Evolutionary conservation across 2,888 invertebrate genomes (phyloP), one percentile per base, ranked within the genome.

Genomic region (Meiosimyza platycephala): DNA sequence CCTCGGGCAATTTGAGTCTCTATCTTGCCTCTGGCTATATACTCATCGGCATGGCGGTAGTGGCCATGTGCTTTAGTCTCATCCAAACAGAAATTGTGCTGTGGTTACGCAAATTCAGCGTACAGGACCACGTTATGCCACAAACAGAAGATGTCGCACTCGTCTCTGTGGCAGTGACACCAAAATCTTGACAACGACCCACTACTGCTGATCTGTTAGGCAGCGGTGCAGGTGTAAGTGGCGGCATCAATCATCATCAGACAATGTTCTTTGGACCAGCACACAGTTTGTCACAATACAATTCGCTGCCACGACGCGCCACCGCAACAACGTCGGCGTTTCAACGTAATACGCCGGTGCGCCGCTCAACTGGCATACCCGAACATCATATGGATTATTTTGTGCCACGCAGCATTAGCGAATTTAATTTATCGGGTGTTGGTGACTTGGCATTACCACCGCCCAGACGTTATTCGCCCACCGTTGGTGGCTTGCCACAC

Each of bases 61-160:
- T 95, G 65, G 95, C 95, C 52, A 95, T 94, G 93, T 95, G 95
- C 86, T 95, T 95, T 88, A 94, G 94, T 86, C 89, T 95, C 73
- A 93, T 95, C 69, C 95, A 94, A 85, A 94, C 94, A 81, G 94
- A 94, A 85, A 90, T 93, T 73, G 86, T 87, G 28, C 80, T 86
- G 73, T 88, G 88, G 87, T 78, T 88, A 77, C 84, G 88, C 48
- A 85, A 86, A 57, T 88, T 88, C 76, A 87, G 84, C 75, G 86
- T 84, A 16, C 86, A 87, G 79, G 85, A 85, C 77, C 85, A 85
- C 63, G 82, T 86, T 11, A 79, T 81, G 78, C 88, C 89, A 72
- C 89, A 90, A 77, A 87, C 88, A 2, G 90, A 90, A 75, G 87
- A 88, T 74, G 82, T 87, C 48, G 86, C 89, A 54, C 87, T 89